Base-by-base conservation (phyloP, 2,797 vertebrate species). In the Pyrocephalus nanus region DNA sequence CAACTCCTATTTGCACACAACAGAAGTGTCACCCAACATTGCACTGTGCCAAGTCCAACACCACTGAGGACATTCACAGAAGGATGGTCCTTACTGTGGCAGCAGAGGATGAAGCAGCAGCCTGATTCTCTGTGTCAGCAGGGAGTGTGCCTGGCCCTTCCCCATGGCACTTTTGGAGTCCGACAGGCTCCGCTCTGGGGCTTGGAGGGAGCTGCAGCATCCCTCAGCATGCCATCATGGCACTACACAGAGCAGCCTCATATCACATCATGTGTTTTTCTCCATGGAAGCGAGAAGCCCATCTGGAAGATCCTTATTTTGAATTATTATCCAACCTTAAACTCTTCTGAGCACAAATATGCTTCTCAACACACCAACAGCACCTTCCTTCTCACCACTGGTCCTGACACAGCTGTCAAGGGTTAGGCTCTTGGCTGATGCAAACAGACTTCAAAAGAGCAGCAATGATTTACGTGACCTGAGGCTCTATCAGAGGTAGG, bases 151-250 rank as follows among this genome's bases (percentile, higher is more conserved):
- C 60, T 3, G 1, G 30, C 20, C 58, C 54, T 42, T 65, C 15
- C 22, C 0, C 0, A 12, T 6, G 9, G 13, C 11, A 7, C 36
- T 21, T 22, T 30, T 1, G 0, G 54, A 74, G 36, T 34, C 32
- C 8, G 34, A 10, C 2, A 0, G 36, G 36, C 26, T 77, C 50
- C 2, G 0, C 0, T 0, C 20, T 1, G 4, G 20, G 25, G 32
- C 57, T 42, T 15, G 70, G 18, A 79, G 11, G 40, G 50, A 88
- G 34, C 61, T 74, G 72, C 43, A 60, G 64, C 60, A 65, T 55
- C 53, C 42, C 45, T 71, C 8, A 2, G 36, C 66, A 61, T 25
- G 45, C 12, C 6, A 2, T 19, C n/a, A 36, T 4, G 1, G 25
- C 62, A 25, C 45, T 16, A 27, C 71, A 45, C 54, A 45, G 50